Conservation (phyloP, 2,113 vertebrate genomes). For the Anarhynchus alexandrinus region DNA sequence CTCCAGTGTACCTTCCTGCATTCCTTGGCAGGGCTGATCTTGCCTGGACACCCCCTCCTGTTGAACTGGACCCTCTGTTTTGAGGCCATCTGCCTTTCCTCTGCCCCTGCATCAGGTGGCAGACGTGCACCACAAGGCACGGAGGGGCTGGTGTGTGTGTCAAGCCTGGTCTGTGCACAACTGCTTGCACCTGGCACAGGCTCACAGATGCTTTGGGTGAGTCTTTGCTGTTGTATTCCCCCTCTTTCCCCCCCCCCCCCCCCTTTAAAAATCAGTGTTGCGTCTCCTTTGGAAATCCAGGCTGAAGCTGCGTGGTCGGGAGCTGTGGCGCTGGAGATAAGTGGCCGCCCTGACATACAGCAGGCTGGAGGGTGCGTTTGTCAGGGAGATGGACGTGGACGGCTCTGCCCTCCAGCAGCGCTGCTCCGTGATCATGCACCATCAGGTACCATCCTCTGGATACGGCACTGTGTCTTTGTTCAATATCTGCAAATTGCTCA, state of each 20-base stretch:
- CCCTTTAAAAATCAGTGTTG: background rate
- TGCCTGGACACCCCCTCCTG: background rate
- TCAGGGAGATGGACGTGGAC: background rate
- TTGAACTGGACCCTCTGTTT: background rate
- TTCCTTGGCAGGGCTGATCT: background rate
- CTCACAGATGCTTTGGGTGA: background rate
- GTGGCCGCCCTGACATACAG: background rate
- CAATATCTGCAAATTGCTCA: background rate
- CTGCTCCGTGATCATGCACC: fast-evolving
- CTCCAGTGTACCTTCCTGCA: background rate
- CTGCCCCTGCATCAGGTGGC: fast-evolving
- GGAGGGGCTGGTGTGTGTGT: fast-evolving
- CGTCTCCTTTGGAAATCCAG: fast-evolving
- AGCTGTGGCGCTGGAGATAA: background rate
- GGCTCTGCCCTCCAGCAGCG: background rate
- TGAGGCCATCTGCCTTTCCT: background rate
- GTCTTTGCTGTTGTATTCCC: background rate
- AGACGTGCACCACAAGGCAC: fast-evolving
- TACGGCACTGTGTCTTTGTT: background rate
- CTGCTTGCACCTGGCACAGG: background rate
- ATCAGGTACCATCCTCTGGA: background rate
- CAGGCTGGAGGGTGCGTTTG: background rate
- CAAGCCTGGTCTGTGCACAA: background rate
- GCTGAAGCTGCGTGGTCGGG: background rate
- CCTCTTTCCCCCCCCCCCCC: fast-evolving